Percentiles rank a stretch among this genome's conserved stretches.
These are phyloP conservation scores for Venusia cambrica DNA, from an alignment of 2,888 invertebrate species.

Conservation along the genomic window DNA sequence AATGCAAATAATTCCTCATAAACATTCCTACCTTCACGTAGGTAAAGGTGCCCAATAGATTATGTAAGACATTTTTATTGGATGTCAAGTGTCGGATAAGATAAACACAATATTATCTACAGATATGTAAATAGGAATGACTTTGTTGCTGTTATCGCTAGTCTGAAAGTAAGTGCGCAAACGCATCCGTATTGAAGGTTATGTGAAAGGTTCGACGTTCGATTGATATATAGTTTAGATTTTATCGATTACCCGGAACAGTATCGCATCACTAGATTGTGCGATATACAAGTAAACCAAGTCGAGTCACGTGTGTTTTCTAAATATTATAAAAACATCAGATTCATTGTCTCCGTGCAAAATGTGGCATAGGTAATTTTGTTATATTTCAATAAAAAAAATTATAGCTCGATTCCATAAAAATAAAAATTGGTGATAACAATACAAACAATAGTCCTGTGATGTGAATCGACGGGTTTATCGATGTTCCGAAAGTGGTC, in stretches of 20 bases:
- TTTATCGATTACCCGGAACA: too few relatives aligned
- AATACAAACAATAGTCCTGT: conserved; percentile 32
- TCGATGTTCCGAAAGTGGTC: conserved; percentile 24
- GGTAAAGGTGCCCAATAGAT: conserved; percentile 4
- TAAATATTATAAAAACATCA: too few relatives aligned
- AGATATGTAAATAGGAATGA: conserved; percentile 18
- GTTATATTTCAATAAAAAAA: too few relatives aligned
- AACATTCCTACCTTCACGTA: too few relatives aligned
- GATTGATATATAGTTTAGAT: too few relatives aligned
- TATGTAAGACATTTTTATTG: conserved; percentile 12
- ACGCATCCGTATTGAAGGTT: conserved; percentile 5
- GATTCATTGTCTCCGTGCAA: too few relatives aligned
- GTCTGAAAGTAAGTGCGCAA: conserved; percentile 10
- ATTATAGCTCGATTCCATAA: not conserved
- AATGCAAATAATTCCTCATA: too few relatives aligned
- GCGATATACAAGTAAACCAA: too few relatives aligned
- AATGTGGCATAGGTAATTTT: too few relatives aligned
- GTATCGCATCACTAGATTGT: conserved; percentile 2
- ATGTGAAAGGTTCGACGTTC: conserved; percentile 1
- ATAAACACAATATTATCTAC: too few relatives aligned
- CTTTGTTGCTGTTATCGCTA: conserved; percentile 12
- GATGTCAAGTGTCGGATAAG: conserved; percentile 20
- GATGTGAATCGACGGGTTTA: conserved; percentile 28
- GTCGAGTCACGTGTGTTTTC: too few relatives aligned
- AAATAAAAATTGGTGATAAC: conserved; percentile 16